These are phyloP conservation scores for Phthorimaea operculella DNA, from an alignment of 1,140 invertebrate genomes.

Conservation along the genomic window DNA sequence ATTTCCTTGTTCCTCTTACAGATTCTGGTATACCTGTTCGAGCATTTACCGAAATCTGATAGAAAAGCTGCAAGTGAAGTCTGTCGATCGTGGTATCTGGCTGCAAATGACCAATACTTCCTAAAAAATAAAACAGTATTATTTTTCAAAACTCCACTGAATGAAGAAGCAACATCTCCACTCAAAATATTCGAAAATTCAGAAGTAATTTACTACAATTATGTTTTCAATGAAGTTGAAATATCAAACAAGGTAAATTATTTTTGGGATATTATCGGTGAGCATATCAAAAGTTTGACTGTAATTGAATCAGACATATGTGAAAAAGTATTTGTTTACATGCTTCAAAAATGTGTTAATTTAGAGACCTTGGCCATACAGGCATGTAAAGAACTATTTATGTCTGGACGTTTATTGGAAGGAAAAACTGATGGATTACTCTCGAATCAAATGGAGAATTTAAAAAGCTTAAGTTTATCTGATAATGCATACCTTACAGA, in stretches of 20 bases:
- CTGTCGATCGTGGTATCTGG: constrained; percentile 70
- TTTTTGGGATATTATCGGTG: constrained; percentile 66
- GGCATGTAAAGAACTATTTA: constrained; percentile 76
- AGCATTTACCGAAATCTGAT: constrained; percentile 71
- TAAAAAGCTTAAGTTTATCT: constrained; percentile 71
- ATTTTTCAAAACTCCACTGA: constrained; percentile 65
- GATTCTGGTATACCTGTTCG: constrained; percentile 73
- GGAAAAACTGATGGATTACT: constrained; percentile 65
- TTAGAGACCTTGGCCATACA: constrained; percentile 71
- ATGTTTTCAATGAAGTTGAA: constrained; percentile 71
- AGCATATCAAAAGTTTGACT: constrained; percentile 56
- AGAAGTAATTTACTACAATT: constrained; percentile 65
- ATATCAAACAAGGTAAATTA: constrained; percentile 57
- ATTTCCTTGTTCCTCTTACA: constrained; percentile 36
- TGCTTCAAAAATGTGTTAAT: constrained; percentile 68
- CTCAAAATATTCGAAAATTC: constrained; percentile 63
- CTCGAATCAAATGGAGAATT: constrained; percentile 65
- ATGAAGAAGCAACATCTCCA: constrained; percentile 61
- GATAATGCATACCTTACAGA: constrained; percentile 79
- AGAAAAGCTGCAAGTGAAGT: constrained; percentile 70
- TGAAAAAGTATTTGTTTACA: constrained; percentile 71
- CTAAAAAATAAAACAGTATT: constrained; percentile 66
- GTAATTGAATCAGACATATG: constrained; percentile 71
- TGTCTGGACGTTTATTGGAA: constrained; percentile 76
- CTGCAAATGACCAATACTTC: constrained; percentile 69